These are phyloP conservation scores for Manis javanica DNA, from an alignment of 2,797 vertebrate genomes.

Conservation along the genomic window DNA sequence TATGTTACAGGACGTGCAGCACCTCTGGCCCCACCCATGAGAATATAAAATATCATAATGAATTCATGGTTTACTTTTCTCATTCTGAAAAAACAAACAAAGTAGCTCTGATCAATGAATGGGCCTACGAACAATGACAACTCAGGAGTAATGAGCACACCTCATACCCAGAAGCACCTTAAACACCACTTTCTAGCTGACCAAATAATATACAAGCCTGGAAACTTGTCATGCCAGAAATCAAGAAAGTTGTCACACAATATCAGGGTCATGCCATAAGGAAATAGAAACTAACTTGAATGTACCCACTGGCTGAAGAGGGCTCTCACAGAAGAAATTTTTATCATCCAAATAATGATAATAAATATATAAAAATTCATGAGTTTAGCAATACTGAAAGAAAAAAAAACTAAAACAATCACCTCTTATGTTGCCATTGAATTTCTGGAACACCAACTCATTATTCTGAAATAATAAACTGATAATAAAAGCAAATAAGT, in stretches of 20 bases:
- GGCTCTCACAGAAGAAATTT: not conserved
- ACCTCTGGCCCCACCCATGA: not conserved
- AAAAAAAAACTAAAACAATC: not conserved
- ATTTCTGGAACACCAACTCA: not conserved
- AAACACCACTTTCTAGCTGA: not conserved
- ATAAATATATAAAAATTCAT: not conserved
- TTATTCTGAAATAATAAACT: slow-evolving; percentile 38
- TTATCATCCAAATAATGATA: not conserved
- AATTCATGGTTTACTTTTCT: not conserved
- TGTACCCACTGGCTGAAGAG: not conserved
- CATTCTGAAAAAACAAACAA: not conserved
- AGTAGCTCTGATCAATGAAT: not conserved
- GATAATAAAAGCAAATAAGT: not conserved
- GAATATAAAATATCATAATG: not conserved
- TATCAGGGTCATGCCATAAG: not conserved
- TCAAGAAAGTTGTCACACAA: not conserved
- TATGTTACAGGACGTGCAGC: not conserved
- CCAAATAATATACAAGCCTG: not conserved
- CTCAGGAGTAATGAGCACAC: not conserved
- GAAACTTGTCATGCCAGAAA: not conserved
- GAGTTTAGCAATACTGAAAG: not conserved
- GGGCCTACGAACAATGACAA: not conserved
- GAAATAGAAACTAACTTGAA: not conserved
- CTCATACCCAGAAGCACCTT: not conserved
- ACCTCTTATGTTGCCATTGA: not conserved